A percentile compares a stretch with the other conserved stretches of the same genome.
Evolutionary conservation across 2,113 vertebrate species (phyloP).

Genomic region (Ameiurus melas): DNA sequence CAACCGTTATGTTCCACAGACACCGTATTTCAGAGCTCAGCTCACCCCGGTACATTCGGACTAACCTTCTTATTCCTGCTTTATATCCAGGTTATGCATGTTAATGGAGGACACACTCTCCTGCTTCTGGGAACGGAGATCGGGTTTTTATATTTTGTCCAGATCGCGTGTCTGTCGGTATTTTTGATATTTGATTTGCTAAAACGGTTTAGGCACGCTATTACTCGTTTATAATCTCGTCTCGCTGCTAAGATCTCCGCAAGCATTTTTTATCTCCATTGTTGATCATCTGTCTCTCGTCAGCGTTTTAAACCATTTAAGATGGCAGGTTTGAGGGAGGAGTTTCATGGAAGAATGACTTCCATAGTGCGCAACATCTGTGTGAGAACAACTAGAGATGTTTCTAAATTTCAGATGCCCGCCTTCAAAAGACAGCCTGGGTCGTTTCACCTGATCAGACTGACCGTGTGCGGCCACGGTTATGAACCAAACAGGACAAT

Average conservation of each 20-base stretch:
- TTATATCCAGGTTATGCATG: background rate
- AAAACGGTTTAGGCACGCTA: background rate
- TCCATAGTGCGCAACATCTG: background rate
- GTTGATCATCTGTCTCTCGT: conserved; percentile 45
- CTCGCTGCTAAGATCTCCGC: conserved; percentile 28
- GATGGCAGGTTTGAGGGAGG: conserved; percentile 11
- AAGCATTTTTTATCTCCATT: conserved; percentile 29
- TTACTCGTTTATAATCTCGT: conserved; percentile 20
- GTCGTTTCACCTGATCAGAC: conserved; percentile 2
- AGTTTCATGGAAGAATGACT: conserved; percentile 14
- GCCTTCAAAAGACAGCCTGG: background rate
- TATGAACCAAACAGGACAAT: background rate
- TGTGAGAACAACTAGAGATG: background rate
- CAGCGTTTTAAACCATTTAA: conserved; percentile 42
- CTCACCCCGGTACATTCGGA: background rate
- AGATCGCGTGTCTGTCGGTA: conserved; percentile 24
- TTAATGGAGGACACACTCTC: background rate
- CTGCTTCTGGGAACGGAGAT: background rate
- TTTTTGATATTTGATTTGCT: conserved; percentile 25
- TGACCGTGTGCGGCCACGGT: background rate
- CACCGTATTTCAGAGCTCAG: background rate
- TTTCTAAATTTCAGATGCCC: conserved; percentile 14
- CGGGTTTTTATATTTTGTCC: conserved; percentile 45
- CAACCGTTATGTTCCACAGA: background rate
- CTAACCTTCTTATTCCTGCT: background rate